A percentile compares a stretch with the other conserved stretches of the same genome.
Evolutionary conservation across 1,140 invertebrate genomes (phyloP).

Genomic region (Paracyclopina nana): DNA sequence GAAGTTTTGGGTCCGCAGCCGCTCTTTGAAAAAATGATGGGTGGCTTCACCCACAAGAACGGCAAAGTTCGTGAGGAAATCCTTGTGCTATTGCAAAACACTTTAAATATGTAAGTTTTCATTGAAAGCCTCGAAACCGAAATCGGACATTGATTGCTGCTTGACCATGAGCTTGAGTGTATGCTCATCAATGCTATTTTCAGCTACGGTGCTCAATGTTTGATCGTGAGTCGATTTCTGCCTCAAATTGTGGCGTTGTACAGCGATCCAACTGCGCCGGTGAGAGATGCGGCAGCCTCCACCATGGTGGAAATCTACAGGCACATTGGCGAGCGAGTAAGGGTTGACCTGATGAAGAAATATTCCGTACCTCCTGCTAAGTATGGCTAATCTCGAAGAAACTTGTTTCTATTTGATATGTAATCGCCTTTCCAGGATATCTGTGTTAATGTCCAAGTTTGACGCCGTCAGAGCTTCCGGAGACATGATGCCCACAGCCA

Average conservation of each 20-base stretch:
- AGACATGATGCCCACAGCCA: conserved; percentile 48
- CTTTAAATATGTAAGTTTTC: conserved; percentile 51
- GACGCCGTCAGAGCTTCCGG: conserved; percentile 62
- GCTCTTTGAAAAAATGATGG: conserved; percentile 50
- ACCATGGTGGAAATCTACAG: conserved; percentile 74
- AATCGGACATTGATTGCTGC: conserved; percentile 9
- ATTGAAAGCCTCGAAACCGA: not conserved
- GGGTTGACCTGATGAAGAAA: conserved; percentile 59
- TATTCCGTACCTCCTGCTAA: conserved; percentile 52
- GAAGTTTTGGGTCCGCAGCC: conserved; percentile 53
- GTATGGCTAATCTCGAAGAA: too few species aligned
- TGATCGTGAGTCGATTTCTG: conserved; percentile 57
- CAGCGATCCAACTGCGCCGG: conserved; percentile 68
- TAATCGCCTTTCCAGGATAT: not conserved
- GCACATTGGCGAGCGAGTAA: conserved; percentile 71
- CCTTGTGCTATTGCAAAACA: conserved; percentile 49
- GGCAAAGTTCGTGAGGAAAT: conserved; percentile 65
- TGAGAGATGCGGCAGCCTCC: conserved; percentile 62
- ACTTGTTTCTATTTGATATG: too few species aligned
- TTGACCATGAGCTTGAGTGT: not conserved
- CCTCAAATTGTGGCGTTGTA: conserved; percentile 59
- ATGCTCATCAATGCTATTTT: conserved; percentile 23
- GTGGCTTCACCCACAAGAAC: conserved; percentile 62
- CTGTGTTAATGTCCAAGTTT: conserved; percentile 51
- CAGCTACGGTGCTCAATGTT: conserved; percentile 59